Conservation (phyloP, 2,113 vertebrate genomes). For the Gobiocypris rarus region DNA sequence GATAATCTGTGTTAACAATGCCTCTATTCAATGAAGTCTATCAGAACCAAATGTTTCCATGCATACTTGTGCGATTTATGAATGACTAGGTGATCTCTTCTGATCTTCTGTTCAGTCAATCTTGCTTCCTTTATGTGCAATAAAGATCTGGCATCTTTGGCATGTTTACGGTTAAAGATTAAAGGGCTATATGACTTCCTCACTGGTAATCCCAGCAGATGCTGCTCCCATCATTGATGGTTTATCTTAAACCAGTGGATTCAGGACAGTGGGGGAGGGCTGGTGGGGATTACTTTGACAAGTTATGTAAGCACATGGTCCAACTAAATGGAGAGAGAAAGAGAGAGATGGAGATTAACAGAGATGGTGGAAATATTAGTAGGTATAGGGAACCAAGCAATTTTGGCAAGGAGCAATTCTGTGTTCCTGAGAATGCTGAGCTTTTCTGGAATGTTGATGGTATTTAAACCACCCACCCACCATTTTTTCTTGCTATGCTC, state of each 20-base stretch:
- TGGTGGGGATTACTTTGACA: constrained; percentile 65
- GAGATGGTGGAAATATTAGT: constrained; percentile 58
- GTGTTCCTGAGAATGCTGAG: constrained; percentile 70
- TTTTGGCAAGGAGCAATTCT: constrained; percentile 50
- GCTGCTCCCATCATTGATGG: constrained; percentile 20
- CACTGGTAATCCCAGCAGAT: constrained; percentile 65
- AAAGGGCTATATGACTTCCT: constrained; percentile 58
- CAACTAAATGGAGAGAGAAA: constrained; percentile 65
- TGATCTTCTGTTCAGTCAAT: constrained; percentile 17
- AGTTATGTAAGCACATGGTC: constrained; percentile 76
- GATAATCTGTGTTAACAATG: constrained; percentile 45
- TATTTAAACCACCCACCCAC: constrained; percentile 61
- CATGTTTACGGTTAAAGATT: constrained; percentile 53
- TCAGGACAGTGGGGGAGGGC: constrained; percentile 38
- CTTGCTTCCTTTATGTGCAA: neutral
- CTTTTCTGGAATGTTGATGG: constrained; percentile 68
- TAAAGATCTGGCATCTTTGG: neutral
- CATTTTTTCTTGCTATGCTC: constrained; percentile 34
- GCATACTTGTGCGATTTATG: constrained; percentile 38
- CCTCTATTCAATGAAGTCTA: constrained; percentile 39
- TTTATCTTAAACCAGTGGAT: constrained; percentile 4
- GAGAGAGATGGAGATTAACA: constrained; percentile 1
- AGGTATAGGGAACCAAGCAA: constrained; percentile 66
- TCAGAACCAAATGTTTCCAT: constrained; percentile 32
- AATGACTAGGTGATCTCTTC: constrained; percentile 24